Evolutionary conservation across 1,140 invertebrate genomes (phyloP).

Genomic region (Thalassaphorura encarpata): DNA sequence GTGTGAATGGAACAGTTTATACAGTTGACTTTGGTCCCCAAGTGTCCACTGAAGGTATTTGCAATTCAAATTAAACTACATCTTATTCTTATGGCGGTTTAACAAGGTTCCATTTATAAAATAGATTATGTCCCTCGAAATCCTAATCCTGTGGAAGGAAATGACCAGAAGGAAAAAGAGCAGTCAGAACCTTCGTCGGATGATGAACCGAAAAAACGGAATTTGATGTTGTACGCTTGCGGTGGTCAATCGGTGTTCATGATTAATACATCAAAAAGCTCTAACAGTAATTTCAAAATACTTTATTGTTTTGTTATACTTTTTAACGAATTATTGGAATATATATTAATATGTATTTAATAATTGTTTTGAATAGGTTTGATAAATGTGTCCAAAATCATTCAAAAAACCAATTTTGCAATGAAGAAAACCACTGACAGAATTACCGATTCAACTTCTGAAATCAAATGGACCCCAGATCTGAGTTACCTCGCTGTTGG

Average conservation of each 20-base stretch:
- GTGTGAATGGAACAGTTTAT: constrained; percentile 24
- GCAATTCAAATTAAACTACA: background rate
- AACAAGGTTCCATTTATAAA: background rate
- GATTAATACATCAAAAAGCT: constrained; percentile 15
- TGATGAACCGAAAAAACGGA: background rate
- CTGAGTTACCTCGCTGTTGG: constrained; percentile 17
- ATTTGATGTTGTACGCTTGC: constrained; percentile 11
- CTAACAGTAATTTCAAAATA: constrained; percentile 1
- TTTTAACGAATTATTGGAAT: too few relatives aligned
- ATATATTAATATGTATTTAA: too few relatives aligned
- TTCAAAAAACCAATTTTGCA: constrained; percentile 7
- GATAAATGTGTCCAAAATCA: constrained; percentile 18
- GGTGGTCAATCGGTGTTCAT: constrained; percentile 16
- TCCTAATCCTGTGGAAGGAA: too few relatives aligned
- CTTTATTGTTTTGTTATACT: too few relatives aligned
- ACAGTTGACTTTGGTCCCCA: constrained; percentile 25
- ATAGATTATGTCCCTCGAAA: too few relatives aligned
- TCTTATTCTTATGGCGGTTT: background rate
- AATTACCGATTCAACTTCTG: constrained; percentile 2
- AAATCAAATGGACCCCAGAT: constrained; percentile 28
- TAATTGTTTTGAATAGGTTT: constrained; percentile 9
- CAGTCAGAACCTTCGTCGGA: background rate
- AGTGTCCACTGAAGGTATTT: constrained; percentile 1
- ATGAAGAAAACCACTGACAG: background rate
- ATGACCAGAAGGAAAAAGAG: too few relatives aligned